Percentiles rank a stretch among this genome's conserved stretches.
Evolutionary conservation across 2,888 invertebrate genomes (phyloP).

Genomic region (Mimachlamys varia): DNA sequence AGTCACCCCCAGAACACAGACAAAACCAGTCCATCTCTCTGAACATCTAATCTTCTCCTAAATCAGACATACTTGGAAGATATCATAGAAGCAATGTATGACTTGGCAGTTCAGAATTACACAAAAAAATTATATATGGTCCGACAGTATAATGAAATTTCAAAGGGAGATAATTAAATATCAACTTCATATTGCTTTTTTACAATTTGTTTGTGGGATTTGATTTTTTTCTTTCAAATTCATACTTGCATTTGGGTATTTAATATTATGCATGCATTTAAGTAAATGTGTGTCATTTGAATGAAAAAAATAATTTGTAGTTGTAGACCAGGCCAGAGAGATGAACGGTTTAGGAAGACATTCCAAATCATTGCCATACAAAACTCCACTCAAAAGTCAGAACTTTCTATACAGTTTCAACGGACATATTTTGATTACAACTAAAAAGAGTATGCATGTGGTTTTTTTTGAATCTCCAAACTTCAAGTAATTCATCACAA

Average conservation of each 20-base stretch:
- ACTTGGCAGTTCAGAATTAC: too few species aligned
- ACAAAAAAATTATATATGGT: too few species aligned
- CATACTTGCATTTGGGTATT: too few species aligned
- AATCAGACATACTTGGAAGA: too few species aligned
- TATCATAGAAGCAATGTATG: too few species aligned
- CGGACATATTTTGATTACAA: slow-evolving; percentile 22
- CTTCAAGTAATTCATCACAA: not conserved
- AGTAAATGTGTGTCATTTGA: too few species aligned
- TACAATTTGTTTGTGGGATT: too few species aligned
- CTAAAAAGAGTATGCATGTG: slow-evolving; percentile 1
- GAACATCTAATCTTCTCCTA: not conserved
- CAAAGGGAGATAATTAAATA: too few species aligned
- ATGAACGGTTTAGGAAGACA: slow-evolving; percentile 3
- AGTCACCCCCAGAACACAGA: slow-evolving; percentile 4
- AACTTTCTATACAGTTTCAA: slow-evolving; percentile 14
- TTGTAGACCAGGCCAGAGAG: not conserved
- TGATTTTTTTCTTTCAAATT: too few species aligned
- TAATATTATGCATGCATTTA: too few species aligned
- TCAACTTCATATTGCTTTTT: too few species aligned
- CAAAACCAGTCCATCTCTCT: not conserved
- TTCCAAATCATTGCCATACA: not conserved
- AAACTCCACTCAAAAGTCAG: not conserved
- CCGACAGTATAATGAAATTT: too few species aligned
- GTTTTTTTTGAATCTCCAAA: not conserved
- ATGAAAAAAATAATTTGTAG: not conserved